Base-by-base conservation (phyloP, 30 jellyfish, hydroid and myxozoan species). In the Hydractinia echinata region DNA sequence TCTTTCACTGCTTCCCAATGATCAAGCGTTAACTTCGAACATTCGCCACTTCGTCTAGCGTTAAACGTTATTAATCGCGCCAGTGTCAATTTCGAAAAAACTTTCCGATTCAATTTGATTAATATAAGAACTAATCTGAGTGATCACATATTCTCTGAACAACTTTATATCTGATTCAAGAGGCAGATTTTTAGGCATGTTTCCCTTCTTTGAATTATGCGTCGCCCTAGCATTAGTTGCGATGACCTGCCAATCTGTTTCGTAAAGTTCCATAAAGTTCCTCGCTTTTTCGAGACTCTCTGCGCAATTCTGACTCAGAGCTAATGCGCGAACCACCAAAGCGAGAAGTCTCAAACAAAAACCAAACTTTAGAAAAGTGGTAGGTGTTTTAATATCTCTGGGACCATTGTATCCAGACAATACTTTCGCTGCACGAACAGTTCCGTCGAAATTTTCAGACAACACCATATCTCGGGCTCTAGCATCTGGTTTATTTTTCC, bases 151-250 rank as follows among this genome's bases (percentile, higher is more conserved):
- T 56, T 56, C 68, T 10, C 68, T 10, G n/a, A 56, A 56, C 10
- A 56, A 9, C 68, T 56, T 56, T 9, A 56, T n/a, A 56, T 56
- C 68, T 10, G 13, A 9, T 56, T 56, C 13, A 9, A 56, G n/a
- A n/a, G 68, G 68, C n/a, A 56, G n/a, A 10, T 56, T 10, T 56
- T 56, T n/a, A 10, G 68, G 68, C n/a, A n/a, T n/a, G n/a, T 56
- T 56, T 56, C 13, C 68, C n/a, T 56, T 56, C 68, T n/a, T n/a
- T 56, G 68, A 9, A n/a, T 56, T 10, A 56, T 56, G n/a, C n/a
- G 68, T 56, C n/a, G 68, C 68, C n/a, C 68, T 56, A 9, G 68
- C 68, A 56, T 56, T 56, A n/a, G 10, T 56, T 56, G 68, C 68
- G 68, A 9, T 9, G n/a, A 56, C n/a, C 68, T 9, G 10, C 68